phyloP scores from a whole-genome alignment of 1,140 invertebrate species.

The Trachelipus rathkii region DNA sequence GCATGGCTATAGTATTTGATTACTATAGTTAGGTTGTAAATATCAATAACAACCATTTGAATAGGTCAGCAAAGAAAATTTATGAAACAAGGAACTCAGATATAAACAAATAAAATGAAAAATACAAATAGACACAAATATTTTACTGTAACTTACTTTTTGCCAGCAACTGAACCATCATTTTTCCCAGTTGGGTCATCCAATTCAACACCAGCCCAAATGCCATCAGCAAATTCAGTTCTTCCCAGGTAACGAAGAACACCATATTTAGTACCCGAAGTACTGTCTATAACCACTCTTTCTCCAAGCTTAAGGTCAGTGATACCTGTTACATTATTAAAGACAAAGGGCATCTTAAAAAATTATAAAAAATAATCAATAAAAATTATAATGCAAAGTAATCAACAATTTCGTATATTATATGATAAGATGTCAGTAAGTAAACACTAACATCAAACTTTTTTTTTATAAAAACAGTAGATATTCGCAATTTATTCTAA shows the following conservation, averaged over 20 bases:
- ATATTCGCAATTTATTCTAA: too few species aligned
- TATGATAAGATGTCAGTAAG: too few species aligned
- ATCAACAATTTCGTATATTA: too few species aligned
- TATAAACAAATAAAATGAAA: too few species aligned
- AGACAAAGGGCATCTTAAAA: too few species aligned
- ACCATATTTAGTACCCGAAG: constrained; percentile 82
- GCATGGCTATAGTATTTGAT: too few species aligned
- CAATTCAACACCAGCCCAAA: constrained; percentile 92
- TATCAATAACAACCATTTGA: too few species aligned
- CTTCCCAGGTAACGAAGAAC: constrained; percentile 75
- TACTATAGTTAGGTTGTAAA: too few species aligned
- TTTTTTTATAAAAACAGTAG: too few species aligned
- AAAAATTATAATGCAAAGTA: neutral
- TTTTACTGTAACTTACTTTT: constrained; percentile 50
- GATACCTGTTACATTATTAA: neutral
- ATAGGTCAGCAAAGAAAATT: too few species aligned
- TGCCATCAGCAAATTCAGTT: constrained; percentile 82
- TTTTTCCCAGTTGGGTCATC: constrained; percentile 92
- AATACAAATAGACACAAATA: constrained; percentile 48
- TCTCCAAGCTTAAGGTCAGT: constrained; percentile 60
- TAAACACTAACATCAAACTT: too few species aligned
- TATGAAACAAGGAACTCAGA: too few species aligned
- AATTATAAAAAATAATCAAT: neutral
- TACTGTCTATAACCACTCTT: constrained; percentile 81
- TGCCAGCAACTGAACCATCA: constrained; percentile 83